Conservation (phyloP, 2,888 invertebrate species). For the Eupithecia dodoneata region DNA sequence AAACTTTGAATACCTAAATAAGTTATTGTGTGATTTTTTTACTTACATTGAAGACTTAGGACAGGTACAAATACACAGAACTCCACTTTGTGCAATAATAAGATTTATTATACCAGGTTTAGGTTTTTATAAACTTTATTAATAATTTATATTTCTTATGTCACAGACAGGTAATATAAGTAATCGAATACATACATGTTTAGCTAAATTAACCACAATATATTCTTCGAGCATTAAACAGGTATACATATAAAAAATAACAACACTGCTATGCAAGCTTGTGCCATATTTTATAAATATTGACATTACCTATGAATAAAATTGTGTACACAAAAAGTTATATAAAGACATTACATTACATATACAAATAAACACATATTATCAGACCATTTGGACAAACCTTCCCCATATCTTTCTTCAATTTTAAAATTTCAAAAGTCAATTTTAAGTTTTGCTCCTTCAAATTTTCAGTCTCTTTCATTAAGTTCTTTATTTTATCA, state of each 20-base stretch:
- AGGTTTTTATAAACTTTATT: slow-evolving; percentile 1
- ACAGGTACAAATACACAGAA: background rate
- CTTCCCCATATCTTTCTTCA: slow-evolving; percentile 72
- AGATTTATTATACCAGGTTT: background rate
- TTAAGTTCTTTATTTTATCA: slow-evolving; percentile 59
- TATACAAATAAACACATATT: background rate
- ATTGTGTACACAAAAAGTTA: background rate
- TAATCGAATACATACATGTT: background rate
- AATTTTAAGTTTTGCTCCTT: slow-evolving; percentile 64
- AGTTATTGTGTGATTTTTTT: background rate
- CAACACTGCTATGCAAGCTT: background rate
- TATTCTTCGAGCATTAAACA: background rate
- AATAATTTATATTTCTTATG: background rate
- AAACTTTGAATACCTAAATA: background rate
- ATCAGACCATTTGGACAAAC: slow-evolving; percentile 51
- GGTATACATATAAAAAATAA: background rate
- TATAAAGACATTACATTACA: background rate
- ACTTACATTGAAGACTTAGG: slow-evolving; percentile 4
- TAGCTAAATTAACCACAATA: background rate
- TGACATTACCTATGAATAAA: background rate
- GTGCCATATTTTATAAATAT: background rate
- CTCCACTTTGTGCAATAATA: background rate
- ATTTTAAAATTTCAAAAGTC: slow-evolving; percentile 60
- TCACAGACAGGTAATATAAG: background rate
- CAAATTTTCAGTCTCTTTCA: slow-evolving; percentile 64